Base-by-base conservation (phyloP, 1,140 invertebrate genomes). In the Meloidogyne floridensis region DNA sequence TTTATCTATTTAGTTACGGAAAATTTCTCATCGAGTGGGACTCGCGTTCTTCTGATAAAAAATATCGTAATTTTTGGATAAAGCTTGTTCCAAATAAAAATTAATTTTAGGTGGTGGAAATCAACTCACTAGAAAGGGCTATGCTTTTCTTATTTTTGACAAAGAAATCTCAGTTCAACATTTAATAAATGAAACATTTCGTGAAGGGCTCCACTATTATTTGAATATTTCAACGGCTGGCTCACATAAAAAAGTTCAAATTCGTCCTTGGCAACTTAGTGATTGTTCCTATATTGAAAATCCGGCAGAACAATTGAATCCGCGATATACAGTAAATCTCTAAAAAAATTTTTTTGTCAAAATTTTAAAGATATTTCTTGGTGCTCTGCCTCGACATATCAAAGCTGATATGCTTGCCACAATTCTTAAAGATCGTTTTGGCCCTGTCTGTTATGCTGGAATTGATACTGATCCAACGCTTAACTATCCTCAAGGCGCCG, bases 401-500 rank as follows among this genome's bases (percentile, higher is more conserved):
- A 97, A 97, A 92, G 97, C 97, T 89, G 95, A 96, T 72, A 80
- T 69, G 59, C 59, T 65, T 65, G 59, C n/a, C 3, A 65, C 13
- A 0, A n/a, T 65, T 65, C 4, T 65, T n/a, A 15, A 69, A 20
- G 83, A 99, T 98, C 91, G 98, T 97, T 11, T 96, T 96, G 70
- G 97, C 99, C 6, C 98, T 97, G 90, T 98, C 99, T 79, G 59
- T 10, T 77, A 73, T 92, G 97, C 97, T 73, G 97, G 97, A 80
- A 99, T 99, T 89, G 98, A 99, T 91, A 99, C 97, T 3, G 98
- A 99, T 91, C 97, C 97, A 0, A 97, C 99, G 91, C 93, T 99
- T 53, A 98, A 98, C 90, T 99, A 99, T 91, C 98, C 98, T 0
- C 99, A 99, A 92, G 98, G 98, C 71, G 97, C 97, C 10, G 97